A percentile compares a stretch with the other conserved stretches of the same genome.
These are phyloP conservation scores for Philaethria dido DNA, from an alignment of 2,888 invertebrate species.

Conservation along the genomic window DNA sequence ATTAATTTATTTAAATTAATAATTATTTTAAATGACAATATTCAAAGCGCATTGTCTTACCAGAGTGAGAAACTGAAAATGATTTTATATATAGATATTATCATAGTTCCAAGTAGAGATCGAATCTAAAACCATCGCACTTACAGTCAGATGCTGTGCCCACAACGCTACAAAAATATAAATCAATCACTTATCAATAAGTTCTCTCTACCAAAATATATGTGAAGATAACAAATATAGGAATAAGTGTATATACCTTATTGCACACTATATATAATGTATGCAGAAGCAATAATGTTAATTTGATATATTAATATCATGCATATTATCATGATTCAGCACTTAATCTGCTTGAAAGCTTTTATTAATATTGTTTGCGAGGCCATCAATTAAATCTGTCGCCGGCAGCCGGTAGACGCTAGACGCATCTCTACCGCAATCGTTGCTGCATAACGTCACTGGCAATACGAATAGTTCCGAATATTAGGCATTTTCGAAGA, in stretches of 20 bases:
- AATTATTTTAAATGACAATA: no score
- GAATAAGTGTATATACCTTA: background rate
- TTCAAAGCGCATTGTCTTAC: no score
- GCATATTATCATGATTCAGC: constrained; percentile 13
- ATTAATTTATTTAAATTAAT: no score
- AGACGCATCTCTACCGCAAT: constrained; percentile 35
- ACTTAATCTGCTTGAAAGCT: constrained; percentile 26
- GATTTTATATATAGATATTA: no score
- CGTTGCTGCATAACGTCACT: constrained; percentile 36
- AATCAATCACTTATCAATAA: no score
- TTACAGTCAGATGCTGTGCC: no score
- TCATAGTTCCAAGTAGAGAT: no score
- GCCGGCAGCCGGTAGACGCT: constrained; percentile 34
- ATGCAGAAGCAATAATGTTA: background rate
- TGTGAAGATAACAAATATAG: no score
- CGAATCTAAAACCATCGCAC: no score
- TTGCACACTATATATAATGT: background rate
- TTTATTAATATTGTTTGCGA: constrained; percentile 29
- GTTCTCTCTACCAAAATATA: no score
- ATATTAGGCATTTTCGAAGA: background rate
- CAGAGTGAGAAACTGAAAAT: no score
- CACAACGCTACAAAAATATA: no score
- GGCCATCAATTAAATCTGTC: constrained; percentile 40
- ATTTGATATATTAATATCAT: constrained; percentile 16
- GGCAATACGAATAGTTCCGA: constrained; percentile 28